Conservation (phyloP, 2,113 vertebrate genomes). For the Cyphomyrus discorhynchus region DNA sequence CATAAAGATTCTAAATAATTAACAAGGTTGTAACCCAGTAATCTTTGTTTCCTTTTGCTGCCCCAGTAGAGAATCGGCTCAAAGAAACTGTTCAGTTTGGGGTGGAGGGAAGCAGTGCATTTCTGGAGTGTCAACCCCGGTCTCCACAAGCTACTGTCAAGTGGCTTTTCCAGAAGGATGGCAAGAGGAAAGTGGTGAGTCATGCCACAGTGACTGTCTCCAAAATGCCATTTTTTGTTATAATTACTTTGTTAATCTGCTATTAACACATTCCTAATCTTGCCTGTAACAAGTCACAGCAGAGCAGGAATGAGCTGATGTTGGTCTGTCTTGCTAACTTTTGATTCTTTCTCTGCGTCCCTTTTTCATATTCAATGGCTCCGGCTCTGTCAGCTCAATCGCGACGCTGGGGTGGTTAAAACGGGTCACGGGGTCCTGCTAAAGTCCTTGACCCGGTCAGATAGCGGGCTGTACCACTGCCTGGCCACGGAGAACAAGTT, state of each 20-base stretch:
- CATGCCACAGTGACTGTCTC: background rate
- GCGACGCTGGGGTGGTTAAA: slow-evolving; percentile 53
- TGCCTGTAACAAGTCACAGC: background rate
- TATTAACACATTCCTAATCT: background rate
- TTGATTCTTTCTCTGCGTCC: background rate
- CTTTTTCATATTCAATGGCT: background rate
- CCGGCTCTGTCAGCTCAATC: slow-evolving; percentile 49
- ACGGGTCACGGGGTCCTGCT: slow-evolving; percentile 70
- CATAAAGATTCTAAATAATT: background rate
- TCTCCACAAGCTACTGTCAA: slow-evolving; percentile 68
- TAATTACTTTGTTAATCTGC: background rate
- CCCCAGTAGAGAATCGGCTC: slow-evolving; percentile 64
- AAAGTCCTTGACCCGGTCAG: slow-evolving; percentile 61
- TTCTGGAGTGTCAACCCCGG: slow-evolving; percentile 70
- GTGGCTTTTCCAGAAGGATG: slow-evolving; percentile 70
- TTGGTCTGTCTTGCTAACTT: background rate
- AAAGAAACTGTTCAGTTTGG: slow-evolving; percentile 70
- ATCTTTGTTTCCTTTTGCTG: background rate
- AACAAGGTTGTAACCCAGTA: background rate
- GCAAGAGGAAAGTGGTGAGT: slow-evolving; percentile 65
- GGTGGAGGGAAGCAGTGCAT: slow-evolving; percentile 70
- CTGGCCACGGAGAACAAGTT: slow-evolving; percentile 74
- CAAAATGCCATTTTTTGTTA: background rate
- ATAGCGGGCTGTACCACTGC: slow-evolving; percentile 70
- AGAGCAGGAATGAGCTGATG: background rate